Base-by-base conservation (phyloP, 2,888 invertebrate genomes). In the Noctua comes region DNA sequence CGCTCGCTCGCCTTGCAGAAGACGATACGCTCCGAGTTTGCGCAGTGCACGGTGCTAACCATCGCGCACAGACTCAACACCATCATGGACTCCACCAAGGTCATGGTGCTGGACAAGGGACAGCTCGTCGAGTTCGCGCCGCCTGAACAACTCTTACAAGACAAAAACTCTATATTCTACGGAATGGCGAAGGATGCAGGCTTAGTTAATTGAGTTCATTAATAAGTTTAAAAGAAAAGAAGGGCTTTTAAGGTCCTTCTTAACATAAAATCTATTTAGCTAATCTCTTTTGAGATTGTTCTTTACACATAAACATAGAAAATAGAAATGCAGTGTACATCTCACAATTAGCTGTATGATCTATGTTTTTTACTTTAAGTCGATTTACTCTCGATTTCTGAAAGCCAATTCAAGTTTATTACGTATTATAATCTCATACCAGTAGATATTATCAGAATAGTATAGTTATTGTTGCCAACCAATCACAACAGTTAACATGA, bases 31-130 rank as follows among this genome's bases (percentile, higher is more conserved):
- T 97, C 98, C 43, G 98, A 99, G 94, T 99, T 99, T 94, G 97
- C 97, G 81, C 97, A 98, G 82, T 98, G 98, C 95, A 99, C 99
- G 10, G 98, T 99, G 73, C 97, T 99, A 43, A 99, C 99, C 1
- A 99, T 99, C 93, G 99, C 99, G 62, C 99, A 99, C 97, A 97
- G 99, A 27, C 97, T 99, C 82, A 99, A 99, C 95, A 99, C 99
- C 43, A 99, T 99, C 89, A 97, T 99, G 97, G 99, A 99, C 96
- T 98, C 98, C 54, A 98, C 98, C 90, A 98, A 98, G 93, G 98
- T 99, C 68, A 98, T 99, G 95, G 98, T 99, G 59, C 96, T 98
- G 84, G 98, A 99, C 93, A 97, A 97, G 89, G 99, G 99, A 7
- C 96, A 97, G 87, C 97, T 99, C 27, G 97, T 97, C 2, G 99